Evolutionary conservation across 30 jellyfish, hydroid and myxozoan genomes (phyloP).

Genomic region (Hydra vulgaris): DNA sequence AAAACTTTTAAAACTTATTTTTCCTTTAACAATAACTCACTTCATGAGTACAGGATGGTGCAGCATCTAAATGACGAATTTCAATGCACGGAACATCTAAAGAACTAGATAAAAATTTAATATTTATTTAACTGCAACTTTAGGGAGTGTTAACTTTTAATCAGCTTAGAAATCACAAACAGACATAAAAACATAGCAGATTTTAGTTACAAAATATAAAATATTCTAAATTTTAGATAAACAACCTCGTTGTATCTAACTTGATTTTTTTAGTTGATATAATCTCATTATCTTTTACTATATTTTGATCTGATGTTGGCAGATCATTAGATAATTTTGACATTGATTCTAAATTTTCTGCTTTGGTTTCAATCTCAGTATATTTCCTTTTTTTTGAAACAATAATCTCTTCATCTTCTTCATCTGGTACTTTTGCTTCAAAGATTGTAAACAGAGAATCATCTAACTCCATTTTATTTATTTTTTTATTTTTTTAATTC

Average conservation of each 20-base stretch:
- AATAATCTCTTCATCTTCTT: background rate
- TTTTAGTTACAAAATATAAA: background rate
- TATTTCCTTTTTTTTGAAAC: background rate
- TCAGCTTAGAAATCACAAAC: too few species aligned
- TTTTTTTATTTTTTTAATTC: too few species aligned
- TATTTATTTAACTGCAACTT: too few species aligned
- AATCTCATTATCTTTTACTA: background rate
- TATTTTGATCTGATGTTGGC: background rate
- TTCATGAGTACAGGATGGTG: slow-evolving; percentile 95
- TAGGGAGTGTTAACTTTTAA: too few species aligned
- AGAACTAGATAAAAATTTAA: slow-evolving; percentile 16
- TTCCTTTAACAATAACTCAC: slow-evolving; percentile 10
- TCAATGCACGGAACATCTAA: slow-evolving; percentile 68
- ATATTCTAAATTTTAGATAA: background rate
- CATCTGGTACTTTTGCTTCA: slow-evolving; percentile 5
- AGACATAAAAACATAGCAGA: too few species aligned
- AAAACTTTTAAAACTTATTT: too few species aligned
- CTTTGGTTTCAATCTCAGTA: background rate
- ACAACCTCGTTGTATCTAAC: slow-evolving; percentile 12
- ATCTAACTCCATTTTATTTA: slow-evolving; percentile 12
- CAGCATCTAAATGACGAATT: slow-evolving; percentile 61
- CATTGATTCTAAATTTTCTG: background rate
- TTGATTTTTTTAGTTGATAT: slow-evolving; percentile 9
- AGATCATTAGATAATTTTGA: background rate
- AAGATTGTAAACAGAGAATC: slow-evolving; percentile 12